Conservation (phyloP, 2,888 invertebrate genomes). For the Limulus polyphemus region DNA sequence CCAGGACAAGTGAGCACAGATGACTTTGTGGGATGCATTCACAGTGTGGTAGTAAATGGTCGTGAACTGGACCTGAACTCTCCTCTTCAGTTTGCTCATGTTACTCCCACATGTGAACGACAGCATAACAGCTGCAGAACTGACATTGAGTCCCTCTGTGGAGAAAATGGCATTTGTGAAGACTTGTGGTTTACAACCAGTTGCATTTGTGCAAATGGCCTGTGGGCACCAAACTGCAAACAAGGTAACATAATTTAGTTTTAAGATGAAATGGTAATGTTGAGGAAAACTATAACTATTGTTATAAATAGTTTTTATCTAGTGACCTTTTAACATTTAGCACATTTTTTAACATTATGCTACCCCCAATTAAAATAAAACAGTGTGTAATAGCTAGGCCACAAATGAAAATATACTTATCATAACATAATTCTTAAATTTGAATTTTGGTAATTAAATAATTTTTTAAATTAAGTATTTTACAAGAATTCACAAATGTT, state of each 20-base stretch:
- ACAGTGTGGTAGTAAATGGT: slow-evolving; percentile 78
- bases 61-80: slow-evolving; percentile 64
- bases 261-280: too few species aligned
- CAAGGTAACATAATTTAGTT: slow-evolving; percentile 32
- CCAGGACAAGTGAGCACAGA: slow-evolving; percentile 82
- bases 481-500: too few species aligned
- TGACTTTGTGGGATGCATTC: slow-evolving; percentile 86
- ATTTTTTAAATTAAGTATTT: too few species aligned
- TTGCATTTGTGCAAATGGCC: slow-evolving; percentile 43
- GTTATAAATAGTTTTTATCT: too few species aligned
- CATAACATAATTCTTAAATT: too few species aligned
- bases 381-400: too few species aligned
- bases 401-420: too few species aligned
- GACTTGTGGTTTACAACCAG: slow-evolving; percentile 73
- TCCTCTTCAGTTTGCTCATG: slow-evolving; percentile 56
- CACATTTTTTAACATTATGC: too few species aligned
- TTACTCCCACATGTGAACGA: slow-evolving; percentile 63
- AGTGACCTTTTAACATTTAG: too few species aligned
- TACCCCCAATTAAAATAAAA: too few species aligned
- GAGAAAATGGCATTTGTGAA: slow-evolving; percentile 55
- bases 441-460: too few species aligned
- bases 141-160: slow-evolving; percentile 38
- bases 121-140: slow-evolving; percentile 37
- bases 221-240: slow-evolving; percentile 66
- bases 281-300: too few species aligned